Conservation (phyloP, 2,113 vertebrate genomes). For the Bettongia penicillata region DNA sequence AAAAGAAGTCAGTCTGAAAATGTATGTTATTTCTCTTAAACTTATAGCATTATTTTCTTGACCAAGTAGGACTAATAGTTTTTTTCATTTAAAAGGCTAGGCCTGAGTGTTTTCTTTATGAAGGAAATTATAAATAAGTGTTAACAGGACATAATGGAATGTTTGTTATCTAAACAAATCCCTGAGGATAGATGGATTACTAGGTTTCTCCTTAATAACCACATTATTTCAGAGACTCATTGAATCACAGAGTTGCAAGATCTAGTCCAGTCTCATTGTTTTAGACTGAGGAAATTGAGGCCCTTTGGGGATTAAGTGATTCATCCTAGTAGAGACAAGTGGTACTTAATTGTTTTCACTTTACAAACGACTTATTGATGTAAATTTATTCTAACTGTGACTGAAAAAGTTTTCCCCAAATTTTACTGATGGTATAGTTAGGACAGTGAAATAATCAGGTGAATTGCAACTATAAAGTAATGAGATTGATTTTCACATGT, state of each 20-base stretch:
- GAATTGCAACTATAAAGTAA: background rate
- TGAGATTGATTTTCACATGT: background rate
- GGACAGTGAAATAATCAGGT: background rate
- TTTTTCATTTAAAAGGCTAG: background rate
- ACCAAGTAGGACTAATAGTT: background rate
- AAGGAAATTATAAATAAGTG: background rate
- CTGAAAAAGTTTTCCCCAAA: background rate
- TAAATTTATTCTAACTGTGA: background rate
- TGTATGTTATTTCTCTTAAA: background rate
- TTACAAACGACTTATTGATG: background rate
- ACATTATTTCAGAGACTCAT: background rate
- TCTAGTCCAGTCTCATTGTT: background rate
- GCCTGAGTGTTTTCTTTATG: background rate
- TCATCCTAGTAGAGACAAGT: background rate
- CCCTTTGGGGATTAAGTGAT: background rate
- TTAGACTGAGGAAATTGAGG: background rate
- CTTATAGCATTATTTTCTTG: background rate
- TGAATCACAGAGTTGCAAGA: background rate
- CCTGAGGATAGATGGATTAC: background rate
- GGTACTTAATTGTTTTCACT: background rate
- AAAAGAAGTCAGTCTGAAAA: background rate
- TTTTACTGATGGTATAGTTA: background rate
- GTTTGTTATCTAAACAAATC: background rate
- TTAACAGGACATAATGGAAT: background rate
- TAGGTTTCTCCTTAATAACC: background rate